Evolutionary conservation across 35 echinoderm and acorn worm species (phyloP).

Genomic region (Heliocidaris tuberculata): DNA sequence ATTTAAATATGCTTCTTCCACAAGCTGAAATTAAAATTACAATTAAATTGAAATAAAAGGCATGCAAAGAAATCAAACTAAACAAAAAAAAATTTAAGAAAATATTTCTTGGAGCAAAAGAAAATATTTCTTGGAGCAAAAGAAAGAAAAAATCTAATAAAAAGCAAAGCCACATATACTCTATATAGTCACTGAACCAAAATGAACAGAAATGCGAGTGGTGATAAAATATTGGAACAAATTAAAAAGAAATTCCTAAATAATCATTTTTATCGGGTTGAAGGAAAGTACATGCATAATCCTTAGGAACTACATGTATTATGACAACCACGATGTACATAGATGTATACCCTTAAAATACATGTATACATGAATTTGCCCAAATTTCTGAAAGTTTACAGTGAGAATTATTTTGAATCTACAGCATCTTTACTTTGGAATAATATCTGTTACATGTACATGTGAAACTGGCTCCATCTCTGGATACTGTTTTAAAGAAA

Average conservation of each 20-base stretch:
- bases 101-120: background rate
- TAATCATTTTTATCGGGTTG: background rate
- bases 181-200: background rate
- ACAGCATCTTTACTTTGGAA: too few relatives aligned
- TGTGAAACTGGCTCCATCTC: too few relatives aligned
- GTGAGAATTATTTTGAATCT: too few relatives aligned
- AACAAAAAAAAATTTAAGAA: background rate
- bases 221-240: background rate
- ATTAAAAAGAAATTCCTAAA: background rate
- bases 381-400: too few relatives aligned
- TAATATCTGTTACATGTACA: too few relatives aligned
- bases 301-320: too few relatives aligned
- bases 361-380: too few relatives aligned
- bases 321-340: too few relatives aligned
- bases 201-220: background rate
- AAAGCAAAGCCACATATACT: background rate
- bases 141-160: background rate
- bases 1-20: conserved; percentile 4
- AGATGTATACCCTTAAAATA: too few relatives aligned
- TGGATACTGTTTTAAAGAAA: too few relatives aligned
- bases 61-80: background rate
- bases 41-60: background rate
- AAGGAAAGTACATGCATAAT: background rate
- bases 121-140: background rate
- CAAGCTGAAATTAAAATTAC: background rate